Percentiles rank a stretch among this genome's conserved stretches.
Evolutionary conservation across 2,888 invertebrate genomes (phyloP).

Genomic region (Ormia ochracea): DNA sequence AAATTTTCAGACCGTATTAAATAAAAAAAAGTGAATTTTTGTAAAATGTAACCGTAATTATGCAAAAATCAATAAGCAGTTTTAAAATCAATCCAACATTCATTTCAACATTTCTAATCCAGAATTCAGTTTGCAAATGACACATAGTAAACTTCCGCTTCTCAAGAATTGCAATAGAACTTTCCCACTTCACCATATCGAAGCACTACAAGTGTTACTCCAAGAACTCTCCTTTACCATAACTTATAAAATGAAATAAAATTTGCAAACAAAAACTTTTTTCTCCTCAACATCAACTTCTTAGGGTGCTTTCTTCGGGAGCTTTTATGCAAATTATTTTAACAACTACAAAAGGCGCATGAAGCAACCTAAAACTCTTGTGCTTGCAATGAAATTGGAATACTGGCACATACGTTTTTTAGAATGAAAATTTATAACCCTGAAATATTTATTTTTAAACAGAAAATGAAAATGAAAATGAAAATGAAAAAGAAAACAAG

Average conservation of each 20-base stretch:
- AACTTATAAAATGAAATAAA: slow-evolving; percentile 5
- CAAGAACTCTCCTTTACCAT: slow-evolving; percentile 11
- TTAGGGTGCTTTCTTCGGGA: background rate
- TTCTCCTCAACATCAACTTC: background rate
- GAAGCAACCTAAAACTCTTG: background rate
- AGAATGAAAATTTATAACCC: slow-evolving; percentile 11
- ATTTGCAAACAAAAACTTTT: background rate
- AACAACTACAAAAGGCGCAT: background rate
- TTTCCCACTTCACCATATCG: background rate
- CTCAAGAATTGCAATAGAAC: background rate
- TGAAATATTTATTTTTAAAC: slow-evolving; percentile 49
- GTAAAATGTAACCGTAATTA: too few species aligned
- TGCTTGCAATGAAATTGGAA: background rate
- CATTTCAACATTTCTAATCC: too few species aligned
- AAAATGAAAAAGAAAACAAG: too few species aligned
- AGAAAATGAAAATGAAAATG: background rate
- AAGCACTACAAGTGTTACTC: background rate
- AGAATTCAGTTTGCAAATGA: background rate
- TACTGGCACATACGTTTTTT: background rate
- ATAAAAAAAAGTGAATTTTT: too few species aligned
- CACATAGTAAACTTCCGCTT: background rate
- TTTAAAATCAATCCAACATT: too few species aligned
- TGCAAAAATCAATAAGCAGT: too few species aligned
- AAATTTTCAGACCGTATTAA: too few species aligned
- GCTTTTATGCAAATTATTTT: background rate